Evolutionary conservation across 2,888 invertebrate genomes (phyloP).

Genomic region (Halictus ligatus): DNA sequence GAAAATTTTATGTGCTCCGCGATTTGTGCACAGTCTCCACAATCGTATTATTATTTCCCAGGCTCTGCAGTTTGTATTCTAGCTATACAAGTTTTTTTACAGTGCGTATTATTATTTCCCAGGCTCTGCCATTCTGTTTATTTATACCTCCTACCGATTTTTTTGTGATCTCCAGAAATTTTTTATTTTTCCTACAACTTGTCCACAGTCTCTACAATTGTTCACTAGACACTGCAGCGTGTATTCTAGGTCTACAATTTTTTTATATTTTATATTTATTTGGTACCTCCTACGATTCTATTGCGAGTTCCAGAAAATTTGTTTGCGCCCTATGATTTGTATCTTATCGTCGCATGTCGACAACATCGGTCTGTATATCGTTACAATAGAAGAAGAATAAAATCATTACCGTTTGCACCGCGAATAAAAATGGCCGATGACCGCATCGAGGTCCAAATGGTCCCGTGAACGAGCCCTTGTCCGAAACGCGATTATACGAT

Average conservation of each 20-base stretch:
- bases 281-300: too few relatives aligned
- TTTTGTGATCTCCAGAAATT: too few relatives aligned
- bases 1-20: neutral
- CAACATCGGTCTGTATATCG: neutral
- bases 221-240: too few relatives aligned
- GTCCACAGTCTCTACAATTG: too few relatives aligned
- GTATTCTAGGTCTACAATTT: too few relatives aligned
- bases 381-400: neutral
- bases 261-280: too few relatives aligned
- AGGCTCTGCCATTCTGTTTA: neutral
- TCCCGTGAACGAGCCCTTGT: constrained; percentile 15
- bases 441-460: neutral
- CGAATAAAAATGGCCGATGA: neutral
- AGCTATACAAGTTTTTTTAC: neutral
- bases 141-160: too few relatives aligned
- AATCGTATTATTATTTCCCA: neutral
- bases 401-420: neutral
- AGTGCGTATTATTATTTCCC: neutral
- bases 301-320: too few relatives aligned
- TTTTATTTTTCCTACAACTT: too few relatives aligned
- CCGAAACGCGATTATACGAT: neutral
- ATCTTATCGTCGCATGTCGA: neutral
- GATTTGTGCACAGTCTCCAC: too few relatives aligned
- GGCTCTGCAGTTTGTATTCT: neutral
- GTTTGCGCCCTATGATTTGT: neutral